These are phyloP conservation scores for Acrocephalus scirpaceus DNA, from an alignment of 2,797 vertebrate genomes.

Conservation along the genomic window DNA sequence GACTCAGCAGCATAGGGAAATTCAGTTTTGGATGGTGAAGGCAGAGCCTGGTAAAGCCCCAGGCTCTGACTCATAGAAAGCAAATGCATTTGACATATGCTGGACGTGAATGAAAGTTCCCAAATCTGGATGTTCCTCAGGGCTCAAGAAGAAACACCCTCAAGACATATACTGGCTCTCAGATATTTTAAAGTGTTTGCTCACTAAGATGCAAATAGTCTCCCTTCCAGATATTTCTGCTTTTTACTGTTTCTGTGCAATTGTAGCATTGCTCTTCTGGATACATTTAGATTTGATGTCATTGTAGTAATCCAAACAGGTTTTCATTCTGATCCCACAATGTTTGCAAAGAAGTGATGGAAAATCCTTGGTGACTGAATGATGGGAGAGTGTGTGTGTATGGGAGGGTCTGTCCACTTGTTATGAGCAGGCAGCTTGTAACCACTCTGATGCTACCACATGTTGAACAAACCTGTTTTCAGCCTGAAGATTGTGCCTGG, in stretches of 20 bases:
- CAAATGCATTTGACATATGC: not conserved
- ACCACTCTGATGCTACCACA: not conserved
- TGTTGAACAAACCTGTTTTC: not conserved
- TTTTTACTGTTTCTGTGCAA: not conserved
- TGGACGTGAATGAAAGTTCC: not conserved
- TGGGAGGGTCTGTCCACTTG: not conserved
- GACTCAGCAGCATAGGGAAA: slow-evolving; percentile 32
- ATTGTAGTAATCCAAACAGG: not conserved
- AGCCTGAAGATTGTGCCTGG: not conserved
- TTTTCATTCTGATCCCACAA: not conserved
- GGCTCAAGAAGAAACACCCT: not conserved
- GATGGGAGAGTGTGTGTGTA: not conserved
- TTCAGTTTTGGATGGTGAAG: not conserved
- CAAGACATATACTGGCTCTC: not conserved
- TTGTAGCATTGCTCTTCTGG: not conserved
- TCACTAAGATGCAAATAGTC: not conserved
- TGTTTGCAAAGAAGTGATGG: not conserved
- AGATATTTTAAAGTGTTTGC: not conserved
- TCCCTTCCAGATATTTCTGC: not conserved
- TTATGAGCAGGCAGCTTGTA: not conserved
- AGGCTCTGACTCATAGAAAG: slow-evolving; percentile 41
- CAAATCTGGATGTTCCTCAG: not conserved
- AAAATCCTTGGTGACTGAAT: not conserved
- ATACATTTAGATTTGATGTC: not conserved
- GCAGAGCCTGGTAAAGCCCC: not conserved